Base-by-base conservation (phyloP, 1,140 invertebrate genomes). In the Camponotus vicinus region DNA sequence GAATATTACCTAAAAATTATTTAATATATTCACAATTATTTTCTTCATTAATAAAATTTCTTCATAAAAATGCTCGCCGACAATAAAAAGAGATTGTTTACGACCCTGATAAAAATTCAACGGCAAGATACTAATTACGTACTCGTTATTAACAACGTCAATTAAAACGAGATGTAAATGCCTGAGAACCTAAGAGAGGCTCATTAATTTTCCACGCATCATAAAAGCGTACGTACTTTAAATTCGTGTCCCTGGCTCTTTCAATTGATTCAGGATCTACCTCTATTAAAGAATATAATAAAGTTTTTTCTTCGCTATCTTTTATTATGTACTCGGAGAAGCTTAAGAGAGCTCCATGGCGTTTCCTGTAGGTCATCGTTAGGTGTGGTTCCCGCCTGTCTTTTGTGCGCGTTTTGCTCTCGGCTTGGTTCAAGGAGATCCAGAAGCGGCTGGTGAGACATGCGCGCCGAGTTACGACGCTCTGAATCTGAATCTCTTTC, bases 401-500 rank as follows among this genome's bases (percentile, higher is more conserved):
- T 86, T 75, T 87, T 87, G 86, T 84, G 86, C 89, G 85, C 85
- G 92, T 89, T 73, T 92, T 90, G 87, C 89, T 92, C 87, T 89
- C 85, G 86, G 67, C 82, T 83, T 92, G 92, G 93, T 94, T 94
- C 93, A 94, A 94, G 93, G 94, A 94, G 94, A 94, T 86, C 92
- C 85, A 88, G 88, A 86, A 88, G 88, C 90, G 86, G 70, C 66
- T 52, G 49, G 49, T 52, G 85, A 91, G 86, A 88, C 70, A 78
- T 71, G 78, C 83, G 78, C 83, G 91, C 87, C 90, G 91, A 94
- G 92, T 92, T 93, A 94, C 93, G 92, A 93, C 93, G 91, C 88
- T 94, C 93, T 94, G 93, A 91, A 94, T 94, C 93, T 92, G 88
- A 94, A 95, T 95, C 94, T 89, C 88, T 93, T 94, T 95, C 95